Percentiles rank a stretch among this genome's conserved stretches.
These are phyloP conservation scores for Alligator mississippiensis DNA, from an alignment of 2,113 vertebrate genomes.

Conservation along the genomic window DNA sequence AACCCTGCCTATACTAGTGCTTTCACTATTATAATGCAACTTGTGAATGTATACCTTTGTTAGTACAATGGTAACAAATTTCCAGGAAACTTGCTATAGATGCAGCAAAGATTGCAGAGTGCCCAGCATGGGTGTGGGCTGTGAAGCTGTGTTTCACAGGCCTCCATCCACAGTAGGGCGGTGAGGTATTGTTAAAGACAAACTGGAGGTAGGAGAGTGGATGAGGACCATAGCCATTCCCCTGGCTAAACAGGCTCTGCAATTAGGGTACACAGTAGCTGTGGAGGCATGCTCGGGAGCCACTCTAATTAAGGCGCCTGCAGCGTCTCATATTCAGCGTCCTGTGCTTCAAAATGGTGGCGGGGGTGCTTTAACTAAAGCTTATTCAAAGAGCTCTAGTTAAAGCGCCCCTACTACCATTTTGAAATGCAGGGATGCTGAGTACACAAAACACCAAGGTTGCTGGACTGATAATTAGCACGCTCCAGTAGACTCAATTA, in stretches of 20 bases:
- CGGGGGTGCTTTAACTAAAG: too few relatives aligned
- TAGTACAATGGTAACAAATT: not conserved
- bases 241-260: not conserved
- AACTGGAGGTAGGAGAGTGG: not conserved
- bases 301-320: too few relatives aligned
- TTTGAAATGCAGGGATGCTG: too few relatives aligned
- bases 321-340: too few relatives aligned
- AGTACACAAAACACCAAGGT: too few relatives aligned
- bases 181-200: not conserved
- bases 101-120: not conserved
- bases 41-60: not conserved
- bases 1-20: not conserved
- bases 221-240: not conserved
- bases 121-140: not conserved
- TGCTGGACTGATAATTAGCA: too few relatives aligned
- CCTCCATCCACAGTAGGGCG: not conserved
- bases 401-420: too few relatives aligned
- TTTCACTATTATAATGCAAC: not conserved
- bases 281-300: not conserved
- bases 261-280: not conserved
- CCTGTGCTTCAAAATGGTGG: too few relatives aligned
- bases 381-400: too few relatives aligned
- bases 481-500: too few relatives aligned
- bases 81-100: not conserved
- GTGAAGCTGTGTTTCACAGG: not conserved